phyloP scores from a whole-genome alignment of 2,888 invertebrate genomes.

The Caenorhabditis wallacei region DNA sequence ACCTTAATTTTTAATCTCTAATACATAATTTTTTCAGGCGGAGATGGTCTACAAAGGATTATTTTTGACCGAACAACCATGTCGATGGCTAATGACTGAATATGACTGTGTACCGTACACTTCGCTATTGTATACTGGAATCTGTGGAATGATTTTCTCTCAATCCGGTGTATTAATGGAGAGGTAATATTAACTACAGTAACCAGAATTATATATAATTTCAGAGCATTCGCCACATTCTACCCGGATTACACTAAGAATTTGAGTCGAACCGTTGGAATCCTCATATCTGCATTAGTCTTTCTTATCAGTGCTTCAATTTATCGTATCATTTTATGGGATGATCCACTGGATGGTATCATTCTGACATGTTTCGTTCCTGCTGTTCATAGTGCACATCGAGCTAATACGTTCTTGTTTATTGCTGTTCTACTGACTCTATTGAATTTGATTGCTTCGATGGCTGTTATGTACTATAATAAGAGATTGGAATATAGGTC shows the following conservation, averaged over 20 bases:
- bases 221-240: constrained; percentile 46
- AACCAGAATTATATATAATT: neutral
- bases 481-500: constrained; percentile 49
- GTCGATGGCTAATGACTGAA: constrained; percentile 34
- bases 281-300: constrained; percentile 10
- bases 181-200: constrained; percentile 7
- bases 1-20: neutral
- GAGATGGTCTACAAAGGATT: constrained; percentile 31
- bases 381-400: constrained; percentile 15
- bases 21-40: constrained; percentile 19
- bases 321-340: constrained; percentile 29
- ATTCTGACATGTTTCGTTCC: constrained; percentile 32
- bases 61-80: constrained; percentile 10
- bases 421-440: constrained; percentile 18
- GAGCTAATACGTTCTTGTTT: constrained; percentile 28
- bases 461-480: constrained; percentile 44
- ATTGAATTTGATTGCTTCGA: constrained; percentile 35
- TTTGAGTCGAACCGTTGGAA: constrained; percentile 4
- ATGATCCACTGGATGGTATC: constrained; percentile 35
- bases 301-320: constrained; percentile 10
- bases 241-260: constrained; percentile 13
- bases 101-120: constrained; percentile 31
- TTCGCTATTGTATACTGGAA: constrained; percentile 28
- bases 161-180: constrained; percentile 49
- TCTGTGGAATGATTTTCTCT: constrained; percentile 42